Percentiles rank a stretch among this genome's conserved stretches.
Conservation (phyloP, 1,140 invertebrate genomes). For the Anoplophora glabripennis region DNA sequence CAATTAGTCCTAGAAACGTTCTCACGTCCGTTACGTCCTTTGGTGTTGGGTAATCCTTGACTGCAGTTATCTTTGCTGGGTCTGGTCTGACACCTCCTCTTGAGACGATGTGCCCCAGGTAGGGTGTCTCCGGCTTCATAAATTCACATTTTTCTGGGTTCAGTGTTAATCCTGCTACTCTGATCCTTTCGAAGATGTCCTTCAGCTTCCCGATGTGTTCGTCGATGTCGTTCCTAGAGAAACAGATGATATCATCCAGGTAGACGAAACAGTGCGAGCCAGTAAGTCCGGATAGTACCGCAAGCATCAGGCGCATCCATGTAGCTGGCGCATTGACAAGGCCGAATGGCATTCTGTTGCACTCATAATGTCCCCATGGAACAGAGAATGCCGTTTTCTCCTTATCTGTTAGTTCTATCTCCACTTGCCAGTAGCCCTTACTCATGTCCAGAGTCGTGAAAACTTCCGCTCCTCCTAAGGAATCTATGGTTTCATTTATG, state of each 20-base stretch:
- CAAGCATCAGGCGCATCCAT: constrained; percentile 15
- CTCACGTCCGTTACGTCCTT: constrained; percentile 36
- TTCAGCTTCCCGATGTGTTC: constrained; percentile 39
- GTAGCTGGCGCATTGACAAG: constrained; percentile 1
- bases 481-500: constrained; percentile 49
- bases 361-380: constrained; percentile 47
- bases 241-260: constrained; percentile 33
- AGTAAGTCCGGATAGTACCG: constrained; percentile 12
- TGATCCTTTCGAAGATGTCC: constrained; percentile 34
- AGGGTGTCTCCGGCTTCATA: constrained; percentile 44
- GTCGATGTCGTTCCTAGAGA: constrained; percentile 13
- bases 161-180: constrained; percentile 45
- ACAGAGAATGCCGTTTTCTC: constrained; percentile 50
- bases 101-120: constrained; percentile 44
- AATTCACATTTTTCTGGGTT: constrained; percentile 52
- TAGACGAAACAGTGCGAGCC: constrained; percentile 24
- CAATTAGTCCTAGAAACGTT: constrained; percentile 29
- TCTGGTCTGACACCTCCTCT: constrained; percentile 19
- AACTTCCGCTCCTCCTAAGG: constrained; percentile 38
- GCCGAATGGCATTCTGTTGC: constrained; percentile 37
- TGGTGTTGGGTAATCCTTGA: constrained; percentile 33
- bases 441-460: constrained; percentile 49
- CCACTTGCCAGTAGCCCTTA: constrained; percentile 52
- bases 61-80: constrained; percentile 29
- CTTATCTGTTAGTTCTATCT: constrained; percentile 41